Percentiles rank a stretch among this genome's conserved stretches.
phyloP scores from a whole-genome alignment of 2,113 vertebrate species.

The Rhinopomastus cyanomelas region DNA sequence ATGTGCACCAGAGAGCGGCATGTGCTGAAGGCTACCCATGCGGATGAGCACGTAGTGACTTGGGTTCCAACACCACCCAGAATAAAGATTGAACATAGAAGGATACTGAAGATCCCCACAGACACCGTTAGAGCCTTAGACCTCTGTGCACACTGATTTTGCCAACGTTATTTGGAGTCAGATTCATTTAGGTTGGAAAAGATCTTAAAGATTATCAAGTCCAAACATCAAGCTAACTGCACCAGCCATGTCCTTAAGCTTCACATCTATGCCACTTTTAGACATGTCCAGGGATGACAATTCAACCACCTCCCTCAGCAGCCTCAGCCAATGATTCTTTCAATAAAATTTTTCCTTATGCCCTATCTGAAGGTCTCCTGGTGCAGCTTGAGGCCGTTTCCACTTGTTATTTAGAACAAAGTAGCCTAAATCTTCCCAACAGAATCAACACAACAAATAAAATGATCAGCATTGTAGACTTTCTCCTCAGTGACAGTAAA shows the following conservation, averaged over 20 bases:
- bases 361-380: too few species aligned
- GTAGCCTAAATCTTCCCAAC: background rate
- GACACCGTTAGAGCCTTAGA: background rate
- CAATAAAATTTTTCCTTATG: too few species aligned
- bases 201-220: too few species aligned
- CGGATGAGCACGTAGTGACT: background rate
- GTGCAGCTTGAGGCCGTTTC: too few species aligned
- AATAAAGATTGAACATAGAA: background rate
- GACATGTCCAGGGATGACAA: too few species aligned
- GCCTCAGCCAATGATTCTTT: too few species aligned
- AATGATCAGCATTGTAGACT: background rate
- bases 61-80: background rate
- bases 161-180: background rate
- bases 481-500: background rate
- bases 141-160: background rate
- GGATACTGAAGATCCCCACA: background rate
- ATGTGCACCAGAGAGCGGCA: background rate
- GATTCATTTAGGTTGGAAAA: too few species aligned
- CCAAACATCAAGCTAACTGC: too few species aligned
- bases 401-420: background rate
- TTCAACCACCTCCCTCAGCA: too few species aligned
- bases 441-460: constrained; percentile 5
- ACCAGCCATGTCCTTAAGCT: too few species aligned
- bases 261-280: too few species aligned
- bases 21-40: background rate